Base-by-base conservation (phyloP, 2,888 invertebrate species). In the Agrilus cyanescens region DNA sequence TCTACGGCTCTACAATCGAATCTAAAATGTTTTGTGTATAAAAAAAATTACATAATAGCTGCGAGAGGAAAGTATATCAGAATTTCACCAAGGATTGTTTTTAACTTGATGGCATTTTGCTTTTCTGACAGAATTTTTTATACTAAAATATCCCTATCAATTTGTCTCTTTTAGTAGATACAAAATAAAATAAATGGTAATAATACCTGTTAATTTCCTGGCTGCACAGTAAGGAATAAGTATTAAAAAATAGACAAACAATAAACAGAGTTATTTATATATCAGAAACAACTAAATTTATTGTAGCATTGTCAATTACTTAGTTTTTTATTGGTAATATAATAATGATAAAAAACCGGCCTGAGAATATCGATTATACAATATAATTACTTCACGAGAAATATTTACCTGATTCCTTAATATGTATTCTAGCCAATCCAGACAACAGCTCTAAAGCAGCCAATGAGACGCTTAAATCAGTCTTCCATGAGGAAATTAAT, bases 401-500 rank as follows among this genome's bases (percentile, higher is more conserved):
- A 14, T 14, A 6, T 18, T 13, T 67, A 90, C 90, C 90, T 68
- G 89, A 86, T 63, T 89, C 87, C 32, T 82, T 80, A 44, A 91
- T 85, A 54, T 86, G 83, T n/a, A 90, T 77, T 56, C 91, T 80
- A 14, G 94, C 94, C 40, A 96, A 73, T 7, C 93, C 93, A 5
- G 88, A 84, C 0, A 96, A 72, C 41, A 95, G 75, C 65, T 96
- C 96, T 48, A 96, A 69, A 0, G 95, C 95, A 1, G 95, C 94
- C 43, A 96, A 68, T 0, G 94, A 94, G 32, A 94, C 87, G 61
- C 91, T 93, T 46, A 95, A 71, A 67, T 96, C 95, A 0, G 87
- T 84, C 69, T 93, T 95, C 95, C 95, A 96, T 0, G 91, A 87
- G 0, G 93, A 91, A 60, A 94, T 94, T 45, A 96, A 73, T 15